Evolutionary conservation across 2,113 vertebrate genomes (phyloP).

Genomic region (Pseudorectes ferrugineus): DNA sequence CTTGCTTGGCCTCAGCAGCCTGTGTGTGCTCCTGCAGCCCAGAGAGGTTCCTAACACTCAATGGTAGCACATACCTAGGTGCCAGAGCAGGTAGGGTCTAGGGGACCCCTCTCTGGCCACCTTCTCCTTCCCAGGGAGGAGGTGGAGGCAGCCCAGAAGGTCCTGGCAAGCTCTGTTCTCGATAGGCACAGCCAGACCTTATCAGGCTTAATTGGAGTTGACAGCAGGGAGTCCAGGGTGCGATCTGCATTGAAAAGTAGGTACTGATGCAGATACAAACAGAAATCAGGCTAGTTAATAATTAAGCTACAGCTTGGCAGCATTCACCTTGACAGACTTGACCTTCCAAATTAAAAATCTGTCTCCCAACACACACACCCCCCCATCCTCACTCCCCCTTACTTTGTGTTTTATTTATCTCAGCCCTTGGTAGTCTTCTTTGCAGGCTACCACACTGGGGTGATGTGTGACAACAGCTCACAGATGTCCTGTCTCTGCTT

Average conservation of each 20-base stretch:
- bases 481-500: not conserved
- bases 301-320: conserved; percentile 53
- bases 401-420: not conserved
- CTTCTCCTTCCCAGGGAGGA: not conserved
- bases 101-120: not conserved
- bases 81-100: not conserved
- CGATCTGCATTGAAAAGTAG: conserved; percentile 7
- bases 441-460: accelerated
- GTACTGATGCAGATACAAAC: conserved; percentile 51
- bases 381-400: not conserved
- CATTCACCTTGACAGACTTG: conserved; percentile 55
- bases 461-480: not conserved
- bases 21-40: not conserved
- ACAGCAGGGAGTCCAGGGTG: conserved; percentile 43
- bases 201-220: conserved; percentile 52
- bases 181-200: conserved; percentile 27
- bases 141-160: not conserved
- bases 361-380: not conserved
- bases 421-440: not conserved
- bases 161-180: not conserved
- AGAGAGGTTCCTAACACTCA: not conserved
- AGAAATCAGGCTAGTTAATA: conserved; percentile 60
- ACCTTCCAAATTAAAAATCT: conserved; percentile 37
- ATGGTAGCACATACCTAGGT: not conserved
- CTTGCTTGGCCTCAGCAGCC: not conserved